Percentiles rank a stretch among this genome's conserved stretches.
Conservation (phyloP, 2,797 vertebrate genomes). For the Accipiter minullus region DNA sequence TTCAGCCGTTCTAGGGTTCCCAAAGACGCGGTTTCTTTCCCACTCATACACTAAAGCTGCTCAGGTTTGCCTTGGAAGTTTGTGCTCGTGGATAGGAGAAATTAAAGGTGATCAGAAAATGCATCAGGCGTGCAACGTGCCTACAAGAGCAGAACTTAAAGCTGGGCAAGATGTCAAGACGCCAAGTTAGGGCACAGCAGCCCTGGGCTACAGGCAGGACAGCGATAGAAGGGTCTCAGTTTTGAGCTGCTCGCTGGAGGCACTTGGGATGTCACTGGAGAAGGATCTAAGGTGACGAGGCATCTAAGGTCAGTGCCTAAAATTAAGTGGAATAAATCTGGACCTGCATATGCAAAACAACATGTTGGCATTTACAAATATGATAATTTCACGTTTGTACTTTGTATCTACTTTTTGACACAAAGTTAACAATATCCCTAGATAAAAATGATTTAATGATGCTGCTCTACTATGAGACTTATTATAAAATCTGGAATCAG, state of each 20-base stretch:
- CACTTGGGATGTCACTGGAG: neutral
- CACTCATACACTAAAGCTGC: neutral
- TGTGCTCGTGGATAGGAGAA: neutral
- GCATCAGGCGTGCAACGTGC: accelerated
- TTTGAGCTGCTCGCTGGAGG: neutral
- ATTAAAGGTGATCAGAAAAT: neutral
- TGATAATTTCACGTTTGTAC: neutral
- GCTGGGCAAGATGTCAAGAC: neutral
- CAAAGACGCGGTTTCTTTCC: neutral
- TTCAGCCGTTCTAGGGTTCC: neutral
- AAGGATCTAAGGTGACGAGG: neutral
- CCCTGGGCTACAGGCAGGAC: neutral
- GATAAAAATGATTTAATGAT: neutral
- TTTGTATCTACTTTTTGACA: neutral
- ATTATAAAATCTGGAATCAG: neutral
- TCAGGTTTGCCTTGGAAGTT: neutral
- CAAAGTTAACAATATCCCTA: neutral
- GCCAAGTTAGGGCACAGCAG: neutral
- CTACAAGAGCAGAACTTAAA: neutral
- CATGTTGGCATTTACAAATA: neutral
- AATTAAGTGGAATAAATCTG: constrained; percentile 30
- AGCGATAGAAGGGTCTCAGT: neutral
- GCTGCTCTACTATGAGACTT: neutral
- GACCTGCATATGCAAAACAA: neutral
- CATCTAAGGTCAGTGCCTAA: constrained; percentile 15